Percentiles rank a stretch among this genome's conserved stretches.
Evolutionary conservation across 2,113 vertebrate species (phyloP).

Genomic region (Alligator mississippiensis): DNA sequence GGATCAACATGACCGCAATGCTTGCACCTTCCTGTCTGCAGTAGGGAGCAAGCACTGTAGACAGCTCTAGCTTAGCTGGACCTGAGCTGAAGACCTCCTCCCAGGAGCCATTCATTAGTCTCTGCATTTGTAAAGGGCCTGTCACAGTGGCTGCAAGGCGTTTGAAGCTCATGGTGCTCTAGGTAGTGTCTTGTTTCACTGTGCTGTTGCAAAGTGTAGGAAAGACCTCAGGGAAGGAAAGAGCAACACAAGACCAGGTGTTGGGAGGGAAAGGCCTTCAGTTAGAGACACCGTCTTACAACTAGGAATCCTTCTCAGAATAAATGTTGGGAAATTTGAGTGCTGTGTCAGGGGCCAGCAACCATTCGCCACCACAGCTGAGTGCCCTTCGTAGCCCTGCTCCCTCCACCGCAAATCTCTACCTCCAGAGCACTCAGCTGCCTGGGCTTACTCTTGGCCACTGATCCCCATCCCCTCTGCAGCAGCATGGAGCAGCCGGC

Average conservation of each 20-base stretch:
- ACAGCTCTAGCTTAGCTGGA: background rate
- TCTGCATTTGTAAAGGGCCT: background rate
- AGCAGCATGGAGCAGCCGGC: fast-evolving
- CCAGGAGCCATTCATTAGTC: background rate
- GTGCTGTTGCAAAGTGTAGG: background rate
- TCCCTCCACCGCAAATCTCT: too few species aligned
- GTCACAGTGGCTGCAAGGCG: background rate
- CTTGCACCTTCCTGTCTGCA: background rate
- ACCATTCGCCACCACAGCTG: background rate
- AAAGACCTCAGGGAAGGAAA: background rate
- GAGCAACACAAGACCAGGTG: background rate
- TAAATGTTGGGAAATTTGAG: background rate
- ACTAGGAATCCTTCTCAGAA: background rate
- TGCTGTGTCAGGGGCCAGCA: too few species aligned
- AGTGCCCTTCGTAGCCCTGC: background rate
- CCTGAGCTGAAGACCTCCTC: background rate
- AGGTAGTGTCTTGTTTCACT: background rate
- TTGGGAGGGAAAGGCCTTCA: background rate
- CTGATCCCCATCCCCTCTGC: fast-evolving
- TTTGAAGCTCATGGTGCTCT: background rate
- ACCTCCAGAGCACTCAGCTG: background rate
- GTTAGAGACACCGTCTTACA: too few species aligned
- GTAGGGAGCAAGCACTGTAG: background rate
- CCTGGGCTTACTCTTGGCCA: background rate
- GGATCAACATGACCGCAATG: background rate